phyloP scores from a whole-genome alignment of 2,888 invertebrate species.

The Ephialtes manifestator region DNA sequence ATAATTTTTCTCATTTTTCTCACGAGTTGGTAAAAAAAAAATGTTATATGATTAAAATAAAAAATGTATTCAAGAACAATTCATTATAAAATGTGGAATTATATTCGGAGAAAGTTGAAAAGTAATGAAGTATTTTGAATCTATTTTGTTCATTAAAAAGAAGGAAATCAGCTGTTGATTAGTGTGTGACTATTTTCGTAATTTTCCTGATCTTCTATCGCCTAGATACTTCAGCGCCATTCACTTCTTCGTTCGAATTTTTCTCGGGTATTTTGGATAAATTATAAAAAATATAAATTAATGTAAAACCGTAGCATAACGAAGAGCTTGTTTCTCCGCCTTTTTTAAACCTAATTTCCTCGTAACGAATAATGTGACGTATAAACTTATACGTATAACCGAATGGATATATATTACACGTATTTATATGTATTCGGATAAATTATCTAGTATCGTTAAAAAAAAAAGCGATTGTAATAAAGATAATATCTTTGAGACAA shows the following conservation, averaged over 20 bases:
- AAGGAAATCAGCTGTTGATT: neutral
- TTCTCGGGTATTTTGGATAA: neutral
- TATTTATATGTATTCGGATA: constrained; percentile 42
- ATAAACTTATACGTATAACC: constrained; percentile 33
- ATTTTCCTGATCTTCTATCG: constrained; percentile 32
- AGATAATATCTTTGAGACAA: constrained; percentile 30
- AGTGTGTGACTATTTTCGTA: neutral
- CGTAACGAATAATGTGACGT: constrained; percentile 35
- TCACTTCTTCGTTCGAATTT: constrained; percentile 1
- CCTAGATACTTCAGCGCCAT: neutral
- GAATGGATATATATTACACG: constrained; percentile 32
- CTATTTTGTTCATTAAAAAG: too few relatives aligned
- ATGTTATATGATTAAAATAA: too few relatives aligned
- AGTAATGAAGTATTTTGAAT: too few relatives aligned
- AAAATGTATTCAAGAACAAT: too few relatives aligned
- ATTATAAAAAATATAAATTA: neutral
- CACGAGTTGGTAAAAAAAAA: too few relatives aligned
- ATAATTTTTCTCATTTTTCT: too few relatives aligned
- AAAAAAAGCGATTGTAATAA: constrained; percentile 23
- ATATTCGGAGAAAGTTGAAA: too few relatives aligned
- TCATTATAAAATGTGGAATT: too few relatives aligned
- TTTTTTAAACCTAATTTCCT: constrained; percentile 25
- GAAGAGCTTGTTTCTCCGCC: constrained; percentile 34
- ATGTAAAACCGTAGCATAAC: constrained; percentile 26
- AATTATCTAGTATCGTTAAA: constrained; percentile 4